A percentile compares a stretch with the other conserved stretches of the same genome.
These are phyloP conservation scores for Clistopyga incitator DNA, from an alignment of 2,888 invertebrate species.

Conservation along the genomic window DNA sequence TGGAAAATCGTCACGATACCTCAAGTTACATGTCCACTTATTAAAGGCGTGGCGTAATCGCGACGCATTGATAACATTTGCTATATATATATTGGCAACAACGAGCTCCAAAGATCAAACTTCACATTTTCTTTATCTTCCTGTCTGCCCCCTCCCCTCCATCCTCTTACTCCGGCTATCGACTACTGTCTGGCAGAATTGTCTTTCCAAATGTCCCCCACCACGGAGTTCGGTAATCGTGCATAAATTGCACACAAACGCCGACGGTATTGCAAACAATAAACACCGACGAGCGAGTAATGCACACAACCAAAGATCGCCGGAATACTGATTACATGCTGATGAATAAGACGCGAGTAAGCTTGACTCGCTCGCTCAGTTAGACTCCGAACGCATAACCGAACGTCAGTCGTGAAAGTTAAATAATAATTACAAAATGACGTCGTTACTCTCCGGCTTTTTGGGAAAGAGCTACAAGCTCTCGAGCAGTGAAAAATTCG, in stretches of 20 bases:
- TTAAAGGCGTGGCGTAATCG: background rate
- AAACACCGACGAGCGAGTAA: background rate
- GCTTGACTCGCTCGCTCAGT: slow-evolving; percentile 11
- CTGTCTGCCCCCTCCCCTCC: no score
- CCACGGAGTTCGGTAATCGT: background rate
- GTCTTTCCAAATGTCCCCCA: slow-evolving; percentile 12
- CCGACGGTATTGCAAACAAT: background rate
- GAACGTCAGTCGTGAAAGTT: background rate
- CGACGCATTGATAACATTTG: background rate
- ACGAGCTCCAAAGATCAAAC: slow-evolving; percentile 52
- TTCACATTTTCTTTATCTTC: slow-evolving; percentile 23
- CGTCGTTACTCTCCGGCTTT: slow-evolving; percentile 76
- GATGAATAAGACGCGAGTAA: slow-evolving; percentile 31
- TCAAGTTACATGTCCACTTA: background rate
- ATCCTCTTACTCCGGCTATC: no score
- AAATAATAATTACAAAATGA: slow-evolving; percentile 25
- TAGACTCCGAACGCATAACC: slow-evolving; percentile 3
- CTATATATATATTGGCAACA: background rate
- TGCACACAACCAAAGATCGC: slow-evolving; percentile 6
- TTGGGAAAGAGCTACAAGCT: slow-evolving; percentile 93
- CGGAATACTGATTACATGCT: slow-evolving; percentile 21
- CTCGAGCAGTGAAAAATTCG: slow-evolving; percentile 92
- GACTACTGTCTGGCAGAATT: background rate
- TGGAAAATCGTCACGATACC: background rate
- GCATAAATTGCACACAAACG: background rate